phyloP scores from a whole-genome alignment of 2,113 vertebrate genomes.

The Leptocoma aspasia region DNA sequence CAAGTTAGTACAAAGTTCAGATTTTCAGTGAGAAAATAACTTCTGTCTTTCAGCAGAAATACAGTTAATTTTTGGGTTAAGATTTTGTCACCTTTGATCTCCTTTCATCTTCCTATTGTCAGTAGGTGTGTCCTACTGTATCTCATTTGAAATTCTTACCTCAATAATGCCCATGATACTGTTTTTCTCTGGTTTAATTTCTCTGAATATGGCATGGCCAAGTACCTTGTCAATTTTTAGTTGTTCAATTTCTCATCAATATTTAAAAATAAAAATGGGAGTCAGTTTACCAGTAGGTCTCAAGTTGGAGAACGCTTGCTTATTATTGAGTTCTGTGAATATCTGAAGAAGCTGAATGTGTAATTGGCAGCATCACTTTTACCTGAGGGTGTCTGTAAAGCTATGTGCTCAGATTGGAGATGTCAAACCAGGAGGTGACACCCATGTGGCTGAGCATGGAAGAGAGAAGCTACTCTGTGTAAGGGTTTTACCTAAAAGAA shows the following conservation, averaged over 20 bases:
- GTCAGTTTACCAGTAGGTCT: neutral
- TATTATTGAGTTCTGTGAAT: neutral
- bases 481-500: neutral
- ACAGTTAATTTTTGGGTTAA: neutral
- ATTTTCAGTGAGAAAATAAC: neutral
- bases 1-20: constrained; percentile 68
- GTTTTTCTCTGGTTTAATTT: neutral
- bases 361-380: neutral
- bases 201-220: neutral
- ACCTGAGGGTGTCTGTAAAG: neutral
- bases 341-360: neutral
- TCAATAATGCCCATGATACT: neutral
- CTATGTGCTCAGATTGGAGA: neutral
- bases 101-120: neutral
- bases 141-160: neutral
- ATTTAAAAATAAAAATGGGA: neutral
- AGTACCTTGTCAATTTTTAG: neutral
- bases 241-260: neutral
- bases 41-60: neutral
- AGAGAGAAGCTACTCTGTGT: neutral
- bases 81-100: neutral
- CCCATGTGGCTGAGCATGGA: neutral
- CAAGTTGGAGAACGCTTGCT: neutral
- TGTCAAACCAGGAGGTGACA: neutral
- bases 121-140: neutral